Base-by-base conservation (phyloP, 1,140 invertebrate species). In the Platyscapa corneri region DNA sequence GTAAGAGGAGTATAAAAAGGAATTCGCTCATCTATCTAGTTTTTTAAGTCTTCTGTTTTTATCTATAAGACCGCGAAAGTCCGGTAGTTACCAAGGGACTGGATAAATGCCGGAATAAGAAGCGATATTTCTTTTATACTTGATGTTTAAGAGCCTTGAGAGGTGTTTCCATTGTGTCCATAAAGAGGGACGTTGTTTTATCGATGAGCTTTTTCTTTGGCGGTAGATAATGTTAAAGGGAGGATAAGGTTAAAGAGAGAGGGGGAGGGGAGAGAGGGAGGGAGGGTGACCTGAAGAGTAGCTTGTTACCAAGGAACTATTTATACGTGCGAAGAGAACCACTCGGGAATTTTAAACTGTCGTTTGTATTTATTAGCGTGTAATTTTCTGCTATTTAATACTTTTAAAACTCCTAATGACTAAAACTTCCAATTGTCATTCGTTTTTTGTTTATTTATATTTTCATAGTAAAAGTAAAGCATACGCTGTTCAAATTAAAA, bases 41-140 rank as follows among this genome's bases (percentile, higher is more conserved):
- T 70, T 82, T 67, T 78, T 34, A 39, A 16, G 14, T 86, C 64
- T 77, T 78, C 56, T 77, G 64, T 86, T 82, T 86, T 78, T 67
- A 39, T 74, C 67, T 74, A 65, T 0, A 7, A 16, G 60, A 23
- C 23, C 56, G 56, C 53, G 65, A 30, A 85, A 85, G 67, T 75
- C 77, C 83, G 67, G 67, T 85, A 85, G 77, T 67, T 23, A 42
- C 14, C 46, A 32, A 64, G 75, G 74, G 72, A 37, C 74, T 56
- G 77, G 76, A 72, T 80, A 80, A 85, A 80, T 37, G 83, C 37
- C 46, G 56, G 84, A 82, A 81, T 80, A 85, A 81, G 42, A 46
- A 53, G 56, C 72, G 60, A 86, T 86, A 86, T 86, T 82, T 86
- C 79, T 86, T 76, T 75, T 46, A n/a, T 65, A 32, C 74, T 74